These are phyloP conservation scores for Emydocephalus ijimae DNA, from an alignment of 2,113 vertebrate species.

Conservation along the genomic window DNA sequence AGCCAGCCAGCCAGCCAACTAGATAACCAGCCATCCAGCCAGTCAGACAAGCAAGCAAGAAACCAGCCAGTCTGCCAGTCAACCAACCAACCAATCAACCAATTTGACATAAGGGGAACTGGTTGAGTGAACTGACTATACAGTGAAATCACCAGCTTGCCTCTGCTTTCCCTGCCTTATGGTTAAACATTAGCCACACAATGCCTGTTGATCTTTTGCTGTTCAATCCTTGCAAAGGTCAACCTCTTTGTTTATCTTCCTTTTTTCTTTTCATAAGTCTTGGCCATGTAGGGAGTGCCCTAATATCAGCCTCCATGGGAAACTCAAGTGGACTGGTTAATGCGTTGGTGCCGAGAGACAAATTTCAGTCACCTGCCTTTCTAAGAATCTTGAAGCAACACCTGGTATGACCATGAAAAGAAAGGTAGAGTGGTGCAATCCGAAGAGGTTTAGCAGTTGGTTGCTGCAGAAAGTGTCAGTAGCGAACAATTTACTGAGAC, in stretches of 20 bases:
- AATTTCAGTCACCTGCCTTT: slow-evolving; percentile 26
- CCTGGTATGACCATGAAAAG: background rate
- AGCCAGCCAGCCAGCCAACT: too few species aligned
- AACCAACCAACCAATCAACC: too few species aligned
- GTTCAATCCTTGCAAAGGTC: slow-evolving; percentile 6
- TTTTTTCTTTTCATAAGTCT: background rate
- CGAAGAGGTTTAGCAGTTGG: background rate
- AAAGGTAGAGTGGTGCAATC: background rate
- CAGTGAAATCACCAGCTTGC: background rate
- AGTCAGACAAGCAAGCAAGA: too few species aligned
- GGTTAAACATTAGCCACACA: rapidly evolving
- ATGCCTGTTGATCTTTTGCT: rapidly evolving
- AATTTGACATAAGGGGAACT: background rate
- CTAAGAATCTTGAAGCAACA: background rate
- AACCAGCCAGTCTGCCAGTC: too few species aligned
- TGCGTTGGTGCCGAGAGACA: slow-evolving; percentile 22
- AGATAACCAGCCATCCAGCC: too few species aligned
- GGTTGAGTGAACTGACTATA: background rate
- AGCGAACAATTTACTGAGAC: background rate
- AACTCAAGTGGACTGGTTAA: slow-evolving; percentile 24
- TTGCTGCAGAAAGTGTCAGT: background rate
- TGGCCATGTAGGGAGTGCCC: background rate
- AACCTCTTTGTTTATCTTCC: background rate
- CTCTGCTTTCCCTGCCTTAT: background rate
- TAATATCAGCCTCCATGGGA: slow-evolving; percentile 13